Evolutionary conservation across 2,113 vertebrate species (phyloP), one percentile per base, ranked within the genome.

Genomic region (Ctenodactylus gundi): DNA sequence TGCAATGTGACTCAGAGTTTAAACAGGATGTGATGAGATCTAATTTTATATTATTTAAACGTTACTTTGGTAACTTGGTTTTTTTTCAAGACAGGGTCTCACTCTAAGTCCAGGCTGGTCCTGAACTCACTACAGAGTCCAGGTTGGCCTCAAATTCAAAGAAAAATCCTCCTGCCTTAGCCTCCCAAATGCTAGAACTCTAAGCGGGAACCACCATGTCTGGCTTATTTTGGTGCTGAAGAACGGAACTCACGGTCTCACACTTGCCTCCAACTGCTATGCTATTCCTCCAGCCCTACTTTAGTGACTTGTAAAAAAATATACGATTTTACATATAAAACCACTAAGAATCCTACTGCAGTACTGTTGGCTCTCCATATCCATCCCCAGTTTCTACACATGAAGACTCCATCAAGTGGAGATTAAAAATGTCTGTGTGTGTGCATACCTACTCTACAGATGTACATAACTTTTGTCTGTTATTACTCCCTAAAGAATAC

Each of bases 21-120:
- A 83, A 89, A 86, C 20, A 53, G 41, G 29, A 77, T 85, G 57
- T 75, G 29, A 76, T 67, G 4, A 70, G 39, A 87, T 73, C 15
- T 87, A 80, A 46, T 60, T 86, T 60, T 60, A 90, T 14, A 72
- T 76, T 86, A 83, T 70, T 29, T 90, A 88, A 90, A 44, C 83
- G 68, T 76, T 72, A 93, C 81, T 90, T 65, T 53, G 51, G 36
- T 60, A 20, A 78, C 68, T 70, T n/a, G n/a, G n/a, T n/a, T n/a
- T n/a, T n/a, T n/a, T n/a, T n/a, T n/a, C n/a, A n/a, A n/a, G n/a
- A n/a, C n/a, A n/a, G n/a, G n/a, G n/a, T n/a, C n/a, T n/a, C n/a
- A n/a, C n/a, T n/a, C n/a, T n/a, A n/a, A n/a, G n/a, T n/a, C n/a
- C n/a, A n/a, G n/a, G n/a, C n/a, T n/a, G n/a, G n/a, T n/a, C n/a